Base-by-base conservation (phyloP, 2,888 invertebrate species). In the Agriopis marginaria region DNA sequence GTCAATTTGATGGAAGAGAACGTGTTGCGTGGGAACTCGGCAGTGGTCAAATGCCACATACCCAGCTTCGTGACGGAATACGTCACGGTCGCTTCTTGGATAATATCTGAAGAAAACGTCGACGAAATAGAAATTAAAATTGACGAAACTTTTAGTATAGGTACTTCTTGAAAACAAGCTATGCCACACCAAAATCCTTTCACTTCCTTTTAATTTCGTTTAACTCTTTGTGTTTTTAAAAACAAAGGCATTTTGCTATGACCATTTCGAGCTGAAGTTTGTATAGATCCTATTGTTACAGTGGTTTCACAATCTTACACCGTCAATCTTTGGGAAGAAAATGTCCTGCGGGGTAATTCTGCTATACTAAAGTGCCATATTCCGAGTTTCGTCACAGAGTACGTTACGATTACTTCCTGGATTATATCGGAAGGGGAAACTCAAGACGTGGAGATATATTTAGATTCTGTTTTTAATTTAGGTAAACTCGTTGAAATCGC, bases 1-100 rank as follows among this genome's bases (percentile, higher is more conserved):
- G 97, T 98, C 80, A 98, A 98, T 95, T 97, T 98, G 84, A 97
- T 98, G 97, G 98, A 98, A 89, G 98, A 98, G 91, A 97, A 98
- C 91, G 97, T 98, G 78, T 95, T 98, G 82, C 96, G 97, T 85
- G 98, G 98, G 85, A 98, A 98, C 93, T 96, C 97, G 77, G 98
- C 97, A 77, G 97, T 98, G 88, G 95, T 98, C 85, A 98, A 98
- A 95, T 98, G 98, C 95, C 97, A 98, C 93, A 98, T 98, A 91
- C 98, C 98, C 82, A 97, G 97, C 95, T 98, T 98, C 95, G 98
- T 98, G 83, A 97, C 97, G 84, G 98, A 98, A 95, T 98, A 97
- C 93, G 98, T 98, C 82, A 95, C 95, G 84, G 97, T 98, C 79
- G 96, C 96, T 78, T 97, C 97, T 84, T 98, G 98, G 98, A 95